Percentiles rank a stretch among this genome's conserved stretches.
These are phyloP conservation scores for Acleris sparsana DNA, from an alignment of 2,888 invertebrate species.

Conservation along the genomic window DNA sequence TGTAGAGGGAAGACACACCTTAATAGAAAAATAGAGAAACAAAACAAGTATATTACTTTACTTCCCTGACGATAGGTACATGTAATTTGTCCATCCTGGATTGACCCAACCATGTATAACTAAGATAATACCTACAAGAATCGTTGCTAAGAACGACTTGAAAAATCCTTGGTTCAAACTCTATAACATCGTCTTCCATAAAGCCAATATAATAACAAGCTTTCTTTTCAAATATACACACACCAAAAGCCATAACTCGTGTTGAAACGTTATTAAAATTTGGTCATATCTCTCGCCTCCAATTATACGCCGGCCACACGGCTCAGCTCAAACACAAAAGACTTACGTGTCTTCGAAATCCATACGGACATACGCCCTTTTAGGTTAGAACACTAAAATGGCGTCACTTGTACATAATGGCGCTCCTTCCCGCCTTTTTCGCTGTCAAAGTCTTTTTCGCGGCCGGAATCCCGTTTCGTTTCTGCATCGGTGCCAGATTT, in stretches of 20 bases:
- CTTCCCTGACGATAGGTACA: too few species aligned
- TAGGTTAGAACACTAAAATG: background rate
- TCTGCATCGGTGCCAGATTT: conserved; percentile 38
- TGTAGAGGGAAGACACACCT: too few species aligned
- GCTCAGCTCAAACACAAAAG: background rate
- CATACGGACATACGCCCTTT: conserved; percentile 15
- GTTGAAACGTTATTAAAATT: conserved; percentile 57
- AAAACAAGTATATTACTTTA: too few species aligned
- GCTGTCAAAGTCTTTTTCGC: conserved; percentile 43
- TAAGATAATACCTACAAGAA: too few species aligned
- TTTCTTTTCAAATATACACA: conserved; percentile 24
- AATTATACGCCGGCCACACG: conserved; percentile 52
- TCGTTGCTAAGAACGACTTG: too few species aligned
- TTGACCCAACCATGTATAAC: too few species aligned
- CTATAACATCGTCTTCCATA: background rate
- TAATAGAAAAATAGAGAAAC: too few species aligned
- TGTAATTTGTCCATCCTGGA: too few species aligned
- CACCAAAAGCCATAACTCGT: conserved; percentile 48
- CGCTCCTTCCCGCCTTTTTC: conserved; percentile 44
- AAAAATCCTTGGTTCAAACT: too few species aligned
- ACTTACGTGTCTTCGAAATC: background rate
- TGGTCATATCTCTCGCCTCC: conserved; percentile 64
- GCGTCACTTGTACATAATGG: conserved; percentile 80
- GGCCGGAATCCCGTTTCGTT: conserved; percentile 35
- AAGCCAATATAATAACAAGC: background rate